These are phyloP conservation scores for Nasonia longicornis DNA, from an alignment of 1,140 invertebrate species.

Conservation along the genomic window DNA sequence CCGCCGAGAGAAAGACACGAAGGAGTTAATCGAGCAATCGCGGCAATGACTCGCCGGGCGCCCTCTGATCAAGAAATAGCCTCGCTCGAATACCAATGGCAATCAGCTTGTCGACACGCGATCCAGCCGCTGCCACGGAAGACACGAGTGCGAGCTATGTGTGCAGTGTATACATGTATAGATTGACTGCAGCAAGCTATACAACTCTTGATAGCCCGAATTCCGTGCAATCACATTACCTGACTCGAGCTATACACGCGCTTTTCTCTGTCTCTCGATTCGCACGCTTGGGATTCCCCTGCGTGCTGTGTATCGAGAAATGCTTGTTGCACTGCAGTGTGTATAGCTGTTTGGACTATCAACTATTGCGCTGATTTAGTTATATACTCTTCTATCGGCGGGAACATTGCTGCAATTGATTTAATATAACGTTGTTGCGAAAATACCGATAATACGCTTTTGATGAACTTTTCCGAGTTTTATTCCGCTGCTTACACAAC, in stretches of 20 bases:
- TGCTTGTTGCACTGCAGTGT: neutral
- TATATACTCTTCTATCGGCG: no score
- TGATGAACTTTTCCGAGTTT: no score
- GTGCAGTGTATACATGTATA: neutral
- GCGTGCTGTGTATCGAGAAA: neutral
- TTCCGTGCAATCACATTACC: conserved; percentile 45
- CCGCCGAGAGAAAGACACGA: neutral
- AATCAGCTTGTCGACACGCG: conserved; percentile 47
- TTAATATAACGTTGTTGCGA: no score
- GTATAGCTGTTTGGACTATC: no score
- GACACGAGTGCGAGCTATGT: conserved; percentile 4
- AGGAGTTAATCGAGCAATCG: conserved; percentile 39
- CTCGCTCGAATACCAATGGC: conserved; percentile 37
- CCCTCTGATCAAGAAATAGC: conserved; percentile 30
- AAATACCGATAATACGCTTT: no score
- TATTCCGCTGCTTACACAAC: no score
- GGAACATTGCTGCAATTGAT: no score
- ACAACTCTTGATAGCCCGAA: conserved; percentile 28
- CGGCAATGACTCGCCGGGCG: conserved; percentile 22
- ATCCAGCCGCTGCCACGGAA: conserved; percentile 22
- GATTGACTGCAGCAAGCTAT: neutral
- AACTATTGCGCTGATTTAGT: no score
- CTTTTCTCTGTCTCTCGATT: neutral
- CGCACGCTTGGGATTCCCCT: neutral
- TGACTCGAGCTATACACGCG: neutral